Percentiles rank a stretch among this genome's conserved stretches.
These are phyloP conservation scores for Clarias laeviceps DNA, from an alignment of 2,797 vertebrate species.

Conservation along the genomic window DNA sequence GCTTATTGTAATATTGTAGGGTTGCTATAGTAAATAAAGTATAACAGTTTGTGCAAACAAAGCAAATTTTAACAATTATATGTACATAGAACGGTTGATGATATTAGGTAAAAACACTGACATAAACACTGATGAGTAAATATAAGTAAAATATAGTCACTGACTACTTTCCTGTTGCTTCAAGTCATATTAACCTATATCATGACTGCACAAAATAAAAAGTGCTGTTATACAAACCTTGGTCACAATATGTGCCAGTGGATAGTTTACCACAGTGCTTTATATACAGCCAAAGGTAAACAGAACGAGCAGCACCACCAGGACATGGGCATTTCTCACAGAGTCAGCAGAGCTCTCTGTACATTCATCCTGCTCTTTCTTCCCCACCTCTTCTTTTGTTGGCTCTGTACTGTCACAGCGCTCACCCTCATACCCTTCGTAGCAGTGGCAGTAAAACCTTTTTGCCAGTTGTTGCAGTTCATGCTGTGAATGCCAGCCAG, in stretches of 20 bases:
- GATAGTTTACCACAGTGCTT: constrained; percentile 9
- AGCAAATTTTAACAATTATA: constrained; percentile 13
- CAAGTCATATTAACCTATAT: constrained; percentile 13
- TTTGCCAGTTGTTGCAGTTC: constrained; percentile 69
- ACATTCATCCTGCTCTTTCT: constrained; percentile 59
- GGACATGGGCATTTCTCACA: constrained; percentile 21
- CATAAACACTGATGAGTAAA: not conserved
- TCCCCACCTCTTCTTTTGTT: constrained; percentile 51
- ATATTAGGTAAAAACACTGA: constrained; percentile 23
- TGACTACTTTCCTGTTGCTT: constrained; percentile 1
- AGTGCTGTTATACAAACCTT: constrained; percentile 42
- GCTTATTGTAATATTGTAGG: constrained; percentile 5
- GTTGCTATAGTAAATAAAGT: constrained; percentile 16
- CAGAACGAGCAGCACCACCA: constrained; percentile 59
- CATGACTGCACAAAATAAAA: constrained; percentile 22
- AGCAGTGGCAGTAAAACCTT: constrained; percentile 81
- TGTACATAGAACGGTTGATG: not conserved
- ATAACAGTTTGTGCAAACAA: constrained; percentile 51
- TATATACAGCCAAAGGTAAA: constrained; percentile 55
- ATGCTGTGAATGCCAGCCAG: constrained; percentile 65
- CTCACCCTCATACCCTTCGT: constrained; percentile 75
- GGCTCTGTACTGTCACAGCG: constrained; percentile 70
- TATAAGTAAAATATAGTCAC: constrained; percentile 1
- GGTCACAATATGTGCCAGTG: constrained; percentile 53
- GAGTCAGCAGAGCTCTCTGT: constrained; percentile 35